Percentiles rank a stretch among this genome's conserved stretches.
Evolutionary conservation across 1,140 invertebrate species (phyloP).

Genomic region (Drosophila orosa): DNA sequence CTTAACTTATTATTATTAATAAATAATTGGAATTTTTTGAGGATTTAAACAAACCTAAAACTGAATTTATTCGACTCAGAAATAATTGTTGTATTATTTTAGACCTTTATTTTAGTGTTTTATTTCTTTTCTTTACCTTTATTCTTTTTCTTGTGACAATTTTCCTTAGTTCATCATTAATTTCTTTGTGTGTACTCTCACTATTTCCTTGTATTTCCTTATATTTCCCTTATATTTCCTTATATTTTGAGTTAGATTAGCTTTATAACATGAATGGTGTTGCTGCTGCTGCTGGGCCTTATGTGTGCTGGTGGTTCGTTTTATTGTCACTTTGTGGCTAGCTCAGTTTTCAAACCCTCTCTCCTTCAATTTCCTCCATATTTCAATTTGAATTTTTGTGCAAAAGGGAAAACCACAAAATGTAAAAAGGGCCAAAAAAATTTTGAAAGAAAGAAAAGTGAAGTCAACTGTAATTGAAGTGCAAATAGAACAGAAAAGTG

Average conservation of each 20-base stretch:
- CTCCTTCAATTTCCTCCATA: neutral
- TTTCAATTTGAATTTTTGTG: constrained; percentile 16
- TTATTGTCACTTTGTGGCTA: constrained; percentile 27
- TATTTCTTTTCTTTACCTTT: neutral
- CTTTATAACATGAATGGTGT: constrained; percentile 13
- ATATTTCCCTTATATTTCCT: neutral
- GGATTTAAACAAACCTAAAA: neutral
- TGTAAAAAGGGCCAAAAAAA: neutral
- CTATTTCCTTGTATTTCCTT: neutral
- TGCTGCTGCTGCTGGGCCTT: neutral
- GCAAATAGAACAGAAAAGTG: neutral
- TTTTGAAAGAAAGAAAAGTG: neutral
- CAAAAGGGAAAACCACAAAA: constrained; percentile 13
- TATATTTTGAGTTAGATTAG: constrained; percentile 11
- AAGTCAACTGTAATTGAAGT: neutral
- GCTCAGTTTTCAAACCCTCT: constrained; percentile 16
- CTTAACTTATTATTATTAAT: neutral
- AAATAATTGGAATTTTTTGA: neutral
- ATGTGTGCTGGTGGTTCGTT: constrained; percentile 15
- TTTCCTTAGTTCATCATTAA: neutral
- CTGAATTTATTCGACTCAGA: no score
- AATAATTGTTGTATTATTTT: no score
- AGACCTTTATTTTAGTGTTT: neutral
- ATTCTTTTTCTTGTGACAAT: neutral
- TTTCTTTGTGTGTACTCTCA: neutral